Conservation (phyloP, 2,113 vertebrate species). For the Macrotis lagotis region DNA sequence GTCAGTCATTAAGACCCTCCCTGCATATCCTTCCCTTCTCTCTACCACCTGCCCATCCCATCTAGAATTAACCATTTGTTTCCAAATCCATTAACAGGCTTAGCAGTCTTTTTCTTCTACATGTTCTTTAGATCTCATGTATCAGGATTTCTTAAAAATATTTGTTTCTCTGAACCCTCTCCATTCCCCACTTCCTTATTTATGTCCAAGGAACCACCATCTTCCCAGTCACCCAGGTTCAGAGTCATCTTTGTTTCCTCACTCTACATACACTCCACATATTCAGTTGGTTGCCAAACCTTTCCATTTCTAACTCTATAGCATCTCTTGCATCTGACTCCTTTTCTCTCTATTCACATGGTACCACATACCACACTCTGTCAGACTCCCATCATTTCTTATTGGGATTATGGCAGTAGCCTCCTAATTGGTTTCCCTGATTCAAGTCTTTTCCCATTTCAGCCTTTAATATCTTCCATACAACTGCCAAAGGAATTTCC, state of each 20-base stretch:
- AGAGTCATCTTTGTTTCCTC: background rate
- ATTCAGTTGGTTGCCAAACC: background rate
- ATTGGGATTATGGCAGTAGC: background rate
- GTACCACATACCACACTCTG: background rate
- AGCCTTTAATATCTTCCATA: background rate
- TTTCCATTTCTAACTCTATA: background rate
- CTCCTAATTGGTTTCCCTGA: background rate
- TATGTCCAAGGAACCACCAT: background rate
- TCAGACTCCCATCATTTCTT: background rate
- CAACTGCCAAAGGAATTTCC: background rate
- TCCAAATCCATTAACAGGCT: background rate
- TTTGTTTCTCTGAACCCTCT: background rate
- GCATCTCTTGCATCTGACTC: background rate
- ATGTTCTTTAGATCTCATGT: background rate
- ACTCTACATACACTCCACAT: background rate
- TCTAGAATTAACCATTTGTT: background rate
- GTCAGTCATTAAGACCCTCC: background rate
- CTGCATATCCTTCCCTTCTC: background rate
- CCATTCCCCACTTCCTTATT: background rate
- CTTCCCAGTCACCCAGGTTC: background rate
- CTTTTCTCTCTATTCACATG: background rate
- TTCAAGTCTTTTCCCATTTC: background rate
- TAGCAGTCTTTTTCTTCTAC: background rate
- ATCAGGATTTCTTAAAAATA: background rate
- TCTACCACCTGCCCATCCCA: background rate